A percentile compares a stretch with the other conserved stretches of the same genome.
Evolutionary conservation across 2,113 vertebrate species (phyloP).

Genomic region (Hiodon tergisus): DNA sequence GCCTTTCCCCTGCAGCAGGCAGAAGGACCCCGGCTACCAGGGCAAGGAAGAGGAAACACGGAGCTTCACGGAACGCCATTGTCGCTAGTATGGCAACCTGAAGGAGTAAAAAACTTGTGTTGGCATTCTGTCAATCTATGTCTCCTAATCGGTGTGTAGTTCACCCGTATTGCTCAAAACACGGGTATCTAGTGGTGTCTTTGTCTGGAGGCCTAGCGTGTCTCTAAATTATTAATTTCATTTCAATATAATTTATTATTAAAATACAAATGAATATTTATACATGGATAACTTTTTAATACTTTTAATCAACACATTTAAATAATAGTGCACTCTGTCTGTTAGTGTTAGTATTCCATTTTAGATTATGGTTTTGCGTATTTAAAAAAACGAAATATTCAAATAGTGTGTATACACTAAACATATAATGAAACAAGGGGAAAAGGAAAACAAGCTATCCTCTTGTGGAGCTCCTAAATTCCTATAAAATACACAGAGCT

Average conservation of each 20-base stretch:
- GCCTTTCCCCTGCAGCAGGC: constrained; percentile 29
- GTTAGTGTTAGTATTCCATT: too few relatives aligned
- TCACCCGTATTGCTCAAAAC: not conserved
- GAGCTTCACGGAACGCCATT: not conserved
- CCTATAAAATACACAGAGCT: not conserved
- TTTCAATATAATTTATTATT: not conserved
- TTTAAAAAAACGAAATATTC: not conserved
- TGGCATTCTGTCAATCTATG: not conserved
- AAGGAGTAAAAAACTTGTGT: not conserved
- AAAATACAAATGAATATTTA: not conserved
- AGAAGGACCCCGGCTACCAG: constrained; percentile 28
- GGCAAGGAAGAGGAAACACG: constrained; percentile 32
- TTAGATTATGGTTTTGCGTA: too few relatives aligned
- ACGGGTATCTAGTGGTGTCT: not conserved
- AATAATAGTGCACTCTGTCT: too few relatives aligned
- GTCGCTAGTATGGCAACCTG: constrained; percentile 1
- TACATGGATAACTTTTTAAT: too few relatives aligned
- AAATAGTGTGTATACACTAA: not conserved
- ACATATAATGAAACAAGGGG: not conserved
- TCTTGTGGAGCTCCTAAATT: too few relatives aligned
- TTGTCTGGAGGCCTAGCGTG: too few relatives aligned
- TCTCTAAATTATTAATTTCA: not conserved
- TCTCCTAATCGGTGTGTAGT: not conserved
- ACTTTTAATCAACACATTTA: too few relatives aligned
- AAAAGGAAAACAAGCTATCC: not conserved